Evolutionary conservation across 2,888 invertebrate genomes (phyloP).

Genomic region (Blera fallax): DNA sequence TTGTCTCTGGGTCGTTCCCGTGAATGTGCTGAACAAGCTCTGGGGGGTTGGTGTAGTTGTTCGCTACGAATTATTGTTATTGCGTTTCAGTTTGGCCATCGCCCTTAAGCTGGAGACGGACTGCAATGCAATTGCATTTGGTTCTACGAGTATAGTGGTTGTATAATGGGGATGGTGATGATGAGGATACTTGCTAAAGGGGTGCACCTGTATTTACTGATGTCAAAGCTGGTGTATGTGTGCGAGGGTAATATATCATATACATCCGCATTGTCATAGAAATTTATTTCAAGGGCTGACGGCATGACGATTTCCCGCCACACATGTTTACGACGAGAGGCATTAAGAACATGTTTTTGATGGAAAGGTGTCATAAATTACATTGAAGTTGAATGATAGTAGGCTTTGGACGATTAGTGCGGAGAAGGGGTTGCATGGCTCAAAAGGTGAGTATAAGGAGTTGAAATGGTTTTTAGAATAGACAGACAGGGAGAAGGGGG

Average conservation of each 20-base stretch:
- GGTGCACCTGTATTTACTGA: slow-evolving; percentile 43
- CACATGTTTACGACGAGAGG: slow-evolving; percentile 63
- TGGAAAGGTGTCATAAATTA: slow-evolving; percentile 81
- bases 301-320: slow-evolving; percentile 64
- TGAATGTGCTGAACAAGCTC: slow-evolving; percentile 25
- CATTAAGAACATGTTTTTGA: slow-evolving; percentile 76
- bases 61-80: slow-evolving; percentile 70
- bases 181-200: slow-evolving; percentile 3
- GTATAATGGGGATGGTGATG: background rate
- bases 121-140: slow-evolving; percentile 53
- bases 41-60: slow-evolving; percentile 18
- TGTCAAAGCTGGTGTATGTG: slow-evolving; percentile 24
- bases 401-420: background rate
- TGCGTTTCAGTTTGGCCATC: slow-evolving; percentile 70
- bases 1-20: slow-evolving; percentile 61
- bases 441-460: no score
- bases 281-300: slow-evolving; percentile 69
- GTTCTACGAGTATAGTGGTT: background rate
- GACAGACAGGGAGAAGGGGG: no score
- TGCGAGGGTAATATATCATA: slow-evolving; percentile 63
- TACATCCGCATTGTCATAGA: slow-evolving; percentile 72
- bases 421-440: background rate
- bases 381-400: slow-evolving; percentile 74
- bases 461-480: no score
- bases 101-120: slow-evolving; percentile 49